These are phyloP conservation scores for Anseranas semipalmata DNA, from an alignment of 2,113 vertebrate genomes.

Conservation along the genomic window DNA sequence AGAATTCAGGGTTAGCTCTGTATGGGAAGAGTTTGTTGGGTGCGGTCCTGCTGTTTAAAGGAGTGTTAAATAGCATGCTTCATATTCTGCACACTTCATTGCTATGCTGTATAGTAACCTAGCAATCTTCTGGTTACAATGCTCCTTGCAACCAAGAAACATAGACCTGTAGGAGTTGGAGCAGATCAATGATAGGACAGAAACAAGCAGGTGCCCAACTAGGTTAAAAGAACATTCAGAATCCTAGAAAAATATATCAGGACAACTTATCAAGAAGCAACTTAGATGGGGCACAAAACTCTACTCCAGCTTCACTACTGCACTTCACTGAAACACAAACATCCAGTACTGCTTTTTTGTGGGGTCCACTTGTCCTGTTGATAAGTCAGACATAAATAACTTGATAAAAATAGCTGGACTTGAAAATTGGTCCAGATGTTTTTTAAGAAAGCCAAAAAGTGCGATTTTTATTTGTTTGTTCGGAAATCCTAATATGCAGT, in stretches of 20 bases:
- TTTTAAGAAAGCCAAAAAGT: background rate
- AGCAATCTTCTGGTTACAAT: background rate
- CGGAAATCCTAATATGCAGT: background rate
- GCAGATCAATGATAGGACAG: background rate
- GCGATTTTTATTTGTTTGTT: background rate
- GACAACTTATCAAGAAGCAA: background rate
- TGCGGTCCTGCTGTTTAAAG: fast-evolving
- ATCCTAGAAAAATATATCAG: background rate
- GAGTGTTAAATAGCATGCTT: background rate
- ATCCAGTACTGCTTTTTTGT: background rate
- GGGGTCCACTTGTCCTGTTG: fast-evolving
- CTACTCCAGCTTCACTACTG: background rate
- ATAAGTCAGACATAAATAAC: background rate
- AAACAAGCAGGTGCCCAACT: background rate
- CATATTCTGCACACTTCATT: fast-evolving
- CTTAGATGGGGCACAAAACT: background rate
- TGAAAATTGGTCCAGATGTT: background rate
- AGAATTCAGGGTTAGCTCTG: background rate
- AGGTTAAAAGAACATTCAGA: background rate
- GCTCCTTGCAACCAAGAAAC: background rate
- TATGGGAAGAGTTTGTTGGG: background rate
- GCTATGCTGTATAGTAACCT: background rate
- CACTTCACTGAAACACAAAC: background rate
- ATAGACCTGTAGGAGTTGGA: background rate
- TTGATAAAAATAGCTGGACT: background rate